Conservation (phyloP, 2,113 vertebrate genomes). For the Cinclus cinclus region DNA sequence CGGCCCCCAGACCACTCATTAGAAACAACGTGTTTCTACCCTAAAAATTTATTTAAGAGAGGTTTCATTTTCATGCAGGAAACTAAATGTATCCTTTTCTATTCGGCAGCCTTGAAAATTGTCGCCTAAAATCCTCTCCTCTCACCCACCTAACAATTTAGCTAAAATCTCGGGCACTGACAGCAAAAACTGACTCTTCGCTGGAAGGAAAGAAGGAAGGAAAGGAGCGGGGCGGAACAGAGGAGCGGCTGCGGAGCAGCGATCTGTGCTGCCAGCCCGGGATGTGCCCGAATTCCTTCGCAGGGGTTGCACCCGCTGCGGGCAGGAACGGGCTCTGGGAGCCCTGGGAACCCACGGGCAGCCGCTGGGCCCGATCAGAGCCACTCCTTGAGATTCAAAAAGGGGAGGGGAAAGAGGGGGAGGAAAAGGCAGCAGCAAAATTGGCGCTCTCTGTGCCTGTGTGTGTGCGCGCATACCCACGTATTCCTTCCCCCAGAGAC, state of each 20-base stretch:
- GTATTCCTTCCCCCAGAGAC: not conserved
- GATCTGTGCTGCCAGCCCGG: not conserved
- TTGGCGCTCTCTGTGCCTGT: not conserved
- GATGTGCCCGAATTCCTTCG: not conserved
- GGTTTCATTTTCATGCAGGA: not conserved
- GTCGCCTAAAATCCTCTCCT: not conserved
- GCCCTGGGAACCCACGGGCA: not conserved
- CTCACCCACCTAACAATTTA: not conserved
- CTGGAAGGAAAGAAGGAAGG: not conserved
- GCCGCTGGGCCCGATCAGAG: not conserved
- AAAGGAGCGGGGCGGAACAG: not conserved
- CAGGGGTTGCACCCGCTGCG: not conserved
- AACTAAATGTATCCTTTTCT: not conserved
- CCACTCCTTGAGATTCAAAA: not conserved
- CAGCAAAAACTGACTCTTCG: not conserved
- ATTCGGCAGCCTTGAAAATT: not conserved
- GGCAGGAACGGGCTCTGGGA: not conserved
- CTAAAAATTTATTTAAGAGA: not conserved
- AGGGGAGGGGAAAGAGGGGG: too few species aligned
- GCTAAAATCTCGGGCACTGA: not conserved
- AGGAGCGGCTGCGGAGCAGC: not conserved
- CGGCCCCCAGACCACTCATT: not conserved
- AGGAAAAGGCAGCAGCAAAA: not conserved
- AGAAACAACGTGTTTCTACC: not conserved
- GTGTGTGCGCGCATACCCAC: not conserved